These are phyloP conservation scores for Danio rerio DNA, from an alignment of 2,113 vertebrate species.

Conservation along the genomic window DNA sequence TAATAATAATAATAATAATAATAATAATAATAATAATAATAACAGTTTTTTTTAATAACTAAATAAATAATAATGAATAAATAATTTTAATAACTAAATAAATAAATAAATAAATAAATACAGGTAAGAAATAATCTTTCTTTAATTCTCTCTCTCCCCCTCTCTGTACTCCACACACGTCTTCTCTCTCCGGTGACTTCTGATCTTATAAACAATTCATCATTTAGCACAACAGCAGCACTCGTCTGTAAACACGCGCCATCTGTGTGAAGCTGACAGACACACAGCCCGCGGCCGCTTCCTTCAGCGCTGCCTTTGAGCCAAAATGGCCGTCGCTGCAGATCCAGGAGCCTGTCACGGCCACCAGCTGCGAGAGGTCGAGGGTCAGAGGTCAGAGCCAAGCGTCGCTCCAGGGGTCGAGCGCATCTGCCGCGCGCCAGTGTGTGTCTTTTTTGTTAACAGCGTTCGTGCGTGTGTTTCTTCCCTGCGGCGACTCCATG, in stretches of 20 bases:
- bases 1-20: too few species aligned
- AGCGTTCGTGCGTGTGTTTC: background rate
- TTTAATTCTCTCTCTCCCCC: constrained; percentile 29
- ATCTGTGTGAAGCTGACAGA: constrained; percentile 26
- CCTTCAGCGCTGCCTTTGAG: background rate
- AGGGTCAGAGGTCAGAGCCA: constrained; percentile 8
- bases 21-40: too few species aligned
- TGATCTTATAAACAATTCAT: constrained; percentile 42
- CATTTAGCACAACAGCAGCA: constrained; percentile 28
- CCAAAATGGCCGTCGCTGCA: background rate
- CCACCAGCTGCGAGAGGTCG: constrained; percentile 6
- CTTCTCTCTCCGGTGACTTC: constrained; percentile 6
- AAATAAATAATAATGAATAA: too few species aligned
- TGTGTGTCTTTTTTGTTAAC: constrained; percentile 7
- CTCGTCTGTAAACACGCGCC: constrained; percentile 4
- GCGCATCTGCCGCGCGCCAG: background rate
- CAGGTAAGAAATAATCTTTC: too few species aligned
- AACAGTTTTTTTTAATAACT: too few species aligned
- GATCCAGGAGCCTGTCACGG: background rate
- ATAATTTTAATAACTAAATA: too few species aligned
- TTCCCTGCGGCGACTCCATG: background rate
- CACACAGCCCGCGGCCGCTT: background rate
- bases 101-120: too few species aligned
- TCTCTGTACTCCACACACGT: constrained; percentile 37
- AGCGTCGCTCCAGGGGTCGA: background rate